phyloP scores from a whole-genome alignment of 2,888 invertebrate species.

The Dryobotodes eremita region DNA sequence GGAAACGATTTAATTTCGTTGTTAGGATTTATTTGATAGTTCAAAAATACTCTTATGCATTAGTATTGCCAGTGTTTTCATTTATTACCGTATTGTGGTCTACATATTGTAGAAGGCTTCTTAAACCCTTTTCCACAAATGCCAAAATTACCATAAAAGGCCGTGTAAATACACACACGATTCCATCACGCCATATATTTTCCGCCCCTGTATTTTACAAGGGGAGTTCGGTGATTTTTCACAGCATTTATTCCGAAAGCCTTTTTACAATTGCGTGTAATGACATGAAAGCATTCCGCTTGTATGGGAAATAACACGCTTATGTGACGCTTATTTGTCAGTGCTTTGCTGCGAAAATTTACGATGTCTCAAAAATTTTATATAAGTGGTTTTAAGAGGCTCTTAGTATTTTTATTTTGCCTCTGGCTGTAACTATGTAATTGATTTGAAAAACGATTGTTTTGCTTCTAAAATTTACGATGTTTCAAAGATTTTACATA shows the following conservation, averaged over 20 bases:
- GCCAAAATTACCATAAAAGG: constrained; percentile 2
- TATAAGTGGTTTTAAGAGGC: neutral
- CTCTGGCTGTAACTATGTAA: neutral
- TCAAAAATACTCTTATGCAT: too few relatives aligned
- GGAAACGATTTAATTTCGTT: too few relatives aligned
- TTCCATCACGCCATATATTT: constrained; percentile 12
- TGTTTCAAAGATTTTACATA: too few relatives aligned
- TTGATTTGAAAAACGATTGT: neutral
- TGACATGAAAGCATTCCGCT: constrained; percentile 74
- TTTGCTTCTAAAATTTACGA: too few relatives aligned
- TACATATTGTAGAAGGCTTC: too few relatives aligned
- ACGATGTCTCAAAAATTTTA: constrained; percentile 3
- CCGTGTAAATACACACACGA: constrained; percentile 7
- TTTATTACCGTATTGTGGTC: too few relatives aligned
- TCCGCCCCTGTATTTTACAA: constrained; percentile 21
- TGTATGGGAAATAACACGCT: constrained; percentile 58
- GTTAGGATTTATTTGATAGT: too few relatives aligned
- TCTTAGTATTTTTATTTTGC: neutral
- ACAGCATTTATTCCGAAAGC: constrained; percentile 68
- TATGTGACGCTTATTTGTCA: constrained; percentile 28
- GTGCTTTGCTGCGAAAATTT: constrained; percentile 19
- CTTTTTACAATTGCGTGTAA: constrained; percentile 74
- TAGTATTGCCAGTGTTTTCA: too few relatives aligned
- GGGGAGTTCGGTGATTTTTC: constrained; percentile 62
- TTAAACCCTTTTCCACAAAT: neutral